Evolutionary conservation across 2,888 invertebrate species (phyloP), one percentile per base, ranked within the genome.

Genomic region (Plebejus melissa): DNA sequence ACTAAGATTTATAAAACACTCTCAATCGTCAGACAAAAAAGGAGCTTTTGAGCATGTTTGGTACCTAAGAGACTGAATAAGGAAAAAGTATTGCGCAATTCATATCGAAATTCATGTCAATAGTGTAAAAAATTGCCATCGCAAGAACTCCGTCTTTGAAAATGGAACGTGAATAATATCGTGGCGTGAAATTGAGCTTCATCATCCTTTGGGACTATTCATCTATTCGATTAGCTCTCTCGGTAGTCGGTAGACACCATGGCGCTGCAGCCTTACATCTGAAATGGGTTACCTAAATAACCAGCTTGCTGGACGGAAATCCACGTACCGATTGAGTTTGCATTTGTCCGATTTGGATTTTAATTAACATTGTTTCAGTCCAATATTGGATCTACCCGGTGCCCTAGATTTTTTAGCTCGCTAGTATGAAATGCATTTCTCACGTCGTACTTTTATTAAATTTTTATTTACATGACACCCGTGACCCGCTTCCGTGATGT

Each of bases 211-310:
- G 84, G 80, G 83, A 83, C 84, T 82, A 80, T 83, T 84, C 86
- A 84, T 89, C 87, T 85, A 86, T 87, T 87, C 87, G 83, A 85
- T 88, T 81, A 82, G 79, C 80, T 82, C 80, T 81, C 80, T 82
- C 83, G 81, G 82, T 81, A 82, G 84, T 82, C 83, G 81, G 82
- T 81, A 82, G 84, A 83, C 82, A 83, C 83, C 84, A 83, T 84
- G 78, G 80, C 80, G 80, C 38, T 83, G 85, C 22, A 22, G 22
- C 83, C 87, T 87, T 86, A 84, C 87, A 84, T 83, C 82, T 84
- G 86, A 88, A 89, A 85, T 87, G 86, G 90, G 90, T 88, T 90
- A 90, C 88, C 87, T 88, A 91, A 92, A 91, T 90, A 90, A 83
- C 84, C 81, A 81, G 86, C 88, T 88, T 84, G 83, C 83, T 82